Percentiles rank a stretch among this genome's conserved stretches.
These are phyloP conservation scores for Bimastos eiseni DNA, from an alignment of 2,888 invertebrate genomes.

Conservation along the genomic window DNA sequence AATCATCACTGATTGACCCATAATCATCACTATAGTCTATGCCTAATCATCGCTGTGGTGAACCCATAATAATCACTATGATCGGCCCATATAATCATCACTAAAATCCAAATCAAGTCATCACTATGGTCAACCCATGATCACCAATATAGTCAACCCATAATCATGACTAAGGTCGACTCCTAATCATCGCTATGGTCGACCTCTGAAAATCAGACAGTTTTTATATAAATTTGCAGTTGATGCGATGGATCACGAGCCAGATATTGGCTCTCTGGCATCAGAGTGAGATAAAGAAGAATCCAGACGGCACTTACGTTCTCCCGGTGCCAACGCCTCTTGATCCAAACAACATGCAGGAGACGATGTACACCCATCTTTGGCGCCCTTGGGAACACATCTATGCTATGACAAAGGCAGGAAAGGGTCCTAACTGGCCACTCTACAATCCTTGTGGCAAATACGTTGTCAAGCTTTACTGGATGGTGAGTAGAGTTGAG, in stretches of 20 bases:
- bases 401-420: slow-evolving; percentile 51
- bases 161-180: too few species aligned
- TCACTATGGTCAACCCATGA: too few species aligned
- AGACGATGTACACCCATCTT: slow-evolving; percentile 45
- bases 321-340: background rate
- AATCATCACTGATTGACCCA: too few species aligned
- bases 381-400: slow-evolving; percentile 64
- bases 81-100: too few species aligned
- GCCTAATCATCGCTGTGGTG: too few species aligned
- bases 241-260: slow-evolving; percentile 60
- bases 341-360: slow-evolving; percentile 17
- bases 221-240: slow-evolving; percentile 47
- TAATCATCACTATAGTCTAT: too few species aligned
- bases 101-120: too few species aligned
- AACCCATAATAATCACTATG: too few species aligned
- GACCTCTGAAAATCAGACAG: background rate
- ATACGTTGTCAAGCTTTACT: slow-evolving; percentile 61
- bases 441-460: slow-evolving; percentile 62
- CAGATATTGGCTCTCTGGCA: slow-evolving; percentile 60
- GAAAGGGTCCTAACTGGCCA: slow-evolving; percentile 52
- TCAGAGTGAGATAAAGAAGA: slow-evolving; percentile 43
- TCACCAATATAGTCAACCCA: too few species aligned
- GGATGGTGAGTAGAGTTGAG: slow-evolving; percentile 56
- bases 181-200: too few species aligned
- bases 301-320: slow-evolving; percentile 8